Percentiles rank a stretch among this genome's conserved stretches.
Evolutionary conservation across 2,888 invertebrate genomes (phyloP).

Genomic region (Cerastoderma edule): DNA sequence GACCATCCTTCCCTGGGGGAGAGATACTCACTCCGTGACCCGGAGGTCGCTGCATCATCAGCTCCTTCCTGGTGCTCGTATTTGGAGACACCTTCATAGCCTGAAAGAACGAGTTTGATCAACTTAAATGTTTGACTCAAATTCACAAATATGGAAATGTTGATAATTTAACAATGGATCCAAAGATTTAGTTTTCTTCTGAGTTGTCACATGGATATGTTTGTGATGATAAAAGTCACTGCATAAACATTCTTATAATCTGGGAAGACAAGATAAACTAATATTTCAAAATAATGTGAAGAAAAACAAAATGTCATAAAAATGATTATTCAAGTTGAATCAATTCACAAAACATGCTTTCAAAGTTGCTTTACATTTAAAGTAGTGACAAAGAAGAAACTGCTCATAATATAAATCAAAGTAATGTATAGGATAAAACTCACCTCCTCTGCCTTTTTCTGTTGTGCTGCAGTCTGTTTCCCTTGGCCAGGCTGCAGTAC

Average conservation of each 20-base stretch:
- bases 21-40: conserved; percentile 22
- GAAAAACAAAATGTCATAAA: background rate
- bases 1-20: conserved; percentile 34
- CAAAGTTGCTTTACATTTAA: background rate
- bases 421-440: background rate
- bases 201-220: too few species aligned
- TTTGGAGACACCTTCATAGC: background rate
- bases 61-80: conserved; percentile 33
- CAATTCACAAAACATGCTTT: background rate
- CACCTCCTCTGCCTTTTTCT: conserved; percentile 24
- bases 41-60: conserved; percentile 39
- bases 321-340: too few species aligned
- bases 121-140: too few species aligned
- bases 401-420: background rate
- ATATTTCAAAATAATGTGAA: background rate
- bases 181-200: too few species aligned
- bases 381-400: background rate
- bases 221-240: too few species aligned
- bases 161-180: too few species aligned
- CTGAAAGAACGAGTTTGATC: background rate
- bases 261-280: too few species aligned
- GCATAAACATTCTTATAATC: too few species aligned
- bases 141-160: too few species aligned
- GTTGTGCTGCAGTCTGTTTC: conserved; percentile 23
- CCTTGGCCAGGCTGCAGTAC: background rate